Evolutionary conservation across 1,140 invertebrate genomes (phyloP), one percentile per base, ranked within the genome.

Genomic region (Drosophila elegans): DNA sequence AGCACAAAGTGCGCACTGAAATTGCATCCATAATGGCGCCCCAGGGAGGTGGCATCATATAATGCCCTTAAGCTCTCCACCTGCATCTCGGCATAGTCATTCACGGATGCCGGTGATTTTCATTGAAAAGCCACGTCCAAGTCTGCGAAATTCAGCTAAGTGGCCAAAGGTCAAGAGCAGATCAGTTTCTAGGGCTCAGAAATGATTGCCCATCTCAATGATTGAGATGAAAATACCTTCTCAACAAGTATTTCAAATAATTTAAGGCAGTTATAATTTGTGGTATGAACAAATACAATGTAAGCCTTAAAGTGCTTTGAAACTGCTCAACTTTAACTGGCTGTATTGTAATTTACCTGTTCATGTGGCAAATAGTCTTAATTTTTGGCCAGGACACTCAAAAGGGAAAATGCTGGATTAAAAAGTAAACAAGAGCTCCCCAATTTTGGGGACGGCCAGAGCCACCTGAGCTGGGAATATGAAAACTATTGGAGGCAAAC

Each of bases 1-100:
- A 56, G 46, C 53, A 53, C 54, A 71, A 81, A 74, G 80, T 56
- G 71, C 39, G 62, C 62, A 73, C 54, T 52, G 66, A 76, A 75
- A 84, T 75, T 57, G 56, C 55, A 52, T 12, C 52, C 67, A 48
- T 45, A 45, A 54, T 12, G 16, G 52, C 42, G 29, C 44, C 48
- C 29, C 10, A 34, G 13, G 27, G 29, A 48, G 42, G 29, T 29
- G 42, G 55, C 4, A 34, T 10, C 9, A 25, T 34, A 46, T 57
- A 49, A 62, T 62, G 45, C 38, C 44, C 36, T 13, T 29, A 3
- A n/a, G 11, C 21, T 21, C 12, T 27, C 10, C 4, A 16, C 25
- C 4, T 4, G 13, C 13, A 44, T 5, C 25, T 25, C 10, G 7
- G 9, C 42, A 12, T n/a, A 11, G 0, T 12, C 34, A 32, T 16